Conservation (phyloP, 1,140 invertebrate genomes). For the Apis laboriosa region DNA sequence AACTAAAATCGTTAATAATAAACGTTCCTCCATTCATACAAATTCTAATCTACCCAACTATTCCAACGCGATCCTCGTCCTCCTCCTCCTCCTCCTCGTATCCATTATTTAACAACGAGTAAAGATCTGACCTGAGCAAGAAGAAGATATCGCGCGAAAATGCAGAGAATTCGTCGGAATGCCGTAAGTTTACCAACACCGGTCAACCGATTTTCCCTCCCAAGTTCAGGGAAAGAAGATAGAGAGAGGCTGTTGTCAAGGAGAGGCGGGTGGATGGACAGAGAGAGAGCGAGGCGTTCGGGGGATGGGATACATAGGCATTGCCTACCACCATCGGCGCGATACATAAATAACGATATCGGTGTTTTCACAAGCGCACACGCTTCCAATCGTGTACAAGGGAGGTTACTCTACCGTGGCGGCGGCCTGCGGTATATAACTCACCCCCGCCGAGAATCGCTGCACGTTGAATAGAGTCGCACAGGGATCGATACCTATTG, state of each 20-base stretch:
- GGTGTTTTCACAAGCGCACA: slow-evolving; percentile 78
- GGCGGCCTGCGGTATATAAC: slow-evolving; percentile 74
- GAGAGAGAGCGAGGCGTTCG: slow-evolving; percentile 37
- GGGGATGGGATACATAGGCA: slow-evolving; percentile 63
- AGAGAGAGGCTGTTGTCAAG: background rate
- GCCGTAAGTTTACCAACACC: slow-evolving; percentile 52
- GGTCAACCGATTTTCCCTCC: slow-evolving; percentile 8
- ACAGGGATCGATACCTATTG: slow-evolving; percentile 78
- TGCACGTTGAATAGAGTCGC: slow-evolving; percentile 76
- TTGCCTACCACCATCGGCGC: slow-evolving; percentile 63
- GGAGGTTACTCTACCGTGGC: slow-evolving; percentile 75
- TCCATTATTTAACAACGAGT: too few species aligned
- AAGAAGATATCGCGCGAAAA: slow-evolving; percentile 45
- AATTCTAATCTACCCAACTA: too few species aligned
- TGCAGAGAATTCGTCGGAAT: slow-evolving; percentile 51
- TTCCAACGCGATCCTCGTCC: too few species aligned
- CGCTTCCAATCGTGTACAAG: slow-evolving; percentile 72
- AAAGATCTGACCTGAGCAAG: background rate
- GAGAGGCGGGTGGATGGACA: background rate
- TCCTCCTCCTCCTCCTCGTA: too few species aligned
- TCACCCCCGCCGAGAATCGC: slow-evolving; percentile 74
- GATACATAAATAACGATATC: slow-evolving; percentile 80
- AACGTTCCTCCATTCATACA: too few species aligned
- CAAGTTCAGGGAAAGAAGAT: background rate
- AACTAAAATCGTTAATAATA: too few species aligned